Evolutionary conservation across 2,888 invertebrate genomes (phyloP).

Genomic region (Portevinia maculata): DNA sequence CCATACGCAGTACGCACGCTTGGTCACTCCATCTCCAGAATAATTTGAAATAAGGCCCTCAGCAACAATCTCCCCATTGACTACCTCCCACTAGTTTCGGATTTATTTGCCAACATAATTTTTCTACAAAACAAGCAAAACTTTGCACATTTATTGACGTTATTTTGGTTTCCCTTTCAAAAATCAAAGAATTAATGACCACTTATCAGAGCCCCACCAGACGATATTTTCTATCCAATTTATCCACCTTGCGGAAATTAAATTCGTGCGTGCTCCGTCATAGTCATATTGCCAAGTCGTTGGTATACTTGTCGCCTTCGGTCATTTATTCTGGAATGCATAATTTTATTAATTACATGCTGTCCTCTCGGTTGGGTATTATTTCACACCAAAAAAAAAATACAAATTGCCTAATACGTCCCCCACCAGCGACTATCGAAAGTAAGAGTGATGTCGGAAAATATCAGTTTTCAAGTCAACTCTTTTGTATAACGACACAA

Average conservation of each 20-base stretch:
- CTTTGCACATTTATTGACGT: slow-evolving; percentile 8
- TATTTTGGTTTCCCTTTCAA: slow-evolving; percentile 41
- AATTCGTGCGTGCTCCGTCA: slow-evolving; percentile 28
- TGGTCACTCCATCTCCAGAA: slow-evolving; percentile 2
- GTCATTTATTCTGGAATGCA: slow-evolving; percentile 34
- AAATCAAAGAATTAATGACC: slow-evolving; percentile 12
- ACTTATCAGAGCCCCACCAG: slow-evolving; percentile 6
- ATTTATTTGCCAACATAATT: slow-evolving; percentile 18
- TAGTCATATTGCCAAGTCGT: slow-evolving; percentile 44
- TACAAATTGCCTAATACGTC: background rate
- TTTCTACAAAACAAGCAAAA: background rate
- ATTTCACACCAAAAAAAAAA: background rate
- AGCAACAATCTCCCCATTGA: slow-evolving; percentile 18
- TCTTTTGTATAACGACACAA: slow-evolving; percentile 58
- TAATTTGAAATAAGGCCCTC: background rate
- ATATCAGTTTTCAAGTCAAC: slow-evolving; percentile 50
- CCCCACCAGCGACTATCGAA: slow-evolving; percentile 14
- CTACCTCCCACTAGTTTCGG: slow-evolving; percentile 11
- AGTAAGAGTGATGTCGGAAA: slow-evolving; percentile 46
- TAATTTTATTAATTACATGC: slow-evolving; percentile 20
- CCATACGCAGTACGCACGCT: too few relatives aligned
- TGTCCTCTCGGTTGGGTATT: slow-evolving; percentile 24
- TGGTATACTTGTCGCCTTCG: slow-evolving; percentile 1
- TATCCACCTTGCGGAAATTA: slow-evolving; percentile 35
- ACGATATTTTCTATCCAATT: background rate